phyloP scores from a whole-genome alignment of 2,113 vertebrate species.

The Corythaeola cristata region DNA sequence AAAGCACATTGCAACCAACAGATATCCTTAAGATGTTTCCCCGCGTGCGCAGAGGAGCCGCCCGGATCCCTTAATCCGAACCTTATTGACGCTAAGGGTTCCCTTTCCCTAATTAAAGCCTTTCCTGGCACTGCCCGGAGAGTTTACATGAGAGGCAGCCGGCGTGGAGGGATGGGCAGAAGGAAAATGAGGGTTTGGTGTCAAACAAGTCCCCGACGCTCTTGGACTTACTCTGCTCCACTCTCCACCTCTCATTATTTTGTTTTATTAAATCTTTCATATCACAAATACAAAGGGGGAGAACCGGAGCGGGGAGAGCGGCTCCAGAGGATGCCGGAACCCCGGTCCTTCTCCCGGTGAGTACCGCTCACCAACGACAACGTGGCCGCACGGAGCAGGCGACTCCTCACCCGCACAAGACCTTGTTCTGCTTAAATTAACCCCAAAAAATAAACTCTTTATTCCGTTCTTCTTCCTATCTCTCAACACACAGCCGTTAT shows the following conservation, averaged over 20 bases:
- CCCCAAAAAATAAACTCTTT: fast-evolving
- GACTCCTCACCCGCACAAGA: background rate
- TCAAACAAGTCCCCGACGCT: background rate
- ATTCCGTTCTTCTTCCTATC: background rate
- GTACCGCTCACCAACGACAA: fast-evolving
- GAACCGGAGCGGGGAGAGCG: background rate
- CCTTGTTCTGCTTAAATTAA: background rate
- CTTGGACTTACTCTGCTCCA: background rate
- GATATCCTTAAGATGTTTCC: background rate
- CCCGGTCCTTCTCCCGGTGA: background rate
- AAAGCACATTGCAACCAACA: background rate
- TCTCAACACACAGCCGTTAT: fast-evolving
- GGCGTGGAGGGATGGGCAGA: background rate
- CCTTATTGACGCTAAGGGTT: background rate
- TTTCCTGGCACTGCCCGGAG: background rate
- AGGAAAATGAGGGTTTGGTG: fast-evolving
- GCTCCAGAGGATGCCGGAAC: background rate
- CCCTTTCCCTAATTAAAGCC: background rate
- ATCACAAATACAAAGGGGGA: background rate
- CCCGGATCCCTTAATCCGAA: background rate
- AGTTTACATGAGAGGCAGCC: background rate
- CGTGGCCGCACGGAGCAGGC: background rate
- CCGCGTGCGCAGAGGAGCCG: background rate
- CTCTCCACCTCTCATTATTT: background rate
- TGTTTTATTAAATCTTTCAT: background rate